Conservation (phyloP, 2,797 vertebrate genomes). For the Pangasius macronema region DNA sequence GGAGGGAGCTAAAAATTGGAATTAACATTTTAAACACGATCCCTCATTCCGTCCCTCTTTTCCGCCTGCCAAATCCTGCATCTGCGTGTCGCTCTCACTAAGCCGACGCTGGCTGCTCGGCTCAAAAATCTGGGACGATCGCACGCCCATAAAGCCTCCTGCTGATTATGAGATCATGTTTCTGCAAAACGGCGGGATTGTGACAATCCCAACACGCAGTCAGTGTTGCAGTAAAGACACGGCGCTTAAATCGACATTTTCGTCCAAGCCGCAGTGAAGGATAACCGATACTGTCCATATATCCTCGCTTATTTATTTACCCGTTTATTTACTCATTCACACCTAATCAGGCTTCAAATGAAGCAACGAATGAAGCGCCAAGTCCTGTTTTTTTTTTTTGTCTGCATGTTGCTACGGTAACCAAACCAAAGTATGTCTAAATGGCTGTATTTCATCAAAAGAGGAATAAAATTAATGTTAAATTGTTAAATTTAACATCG, state of each 20-base stretch:
- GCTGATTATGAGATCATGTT: constrained; percentile 39
- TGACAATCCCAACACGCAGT: not conserved
- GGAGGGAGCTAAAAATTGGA: not conserved
- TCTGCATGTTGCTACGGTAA: not conserved
- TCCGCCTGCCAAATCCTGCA: not conserved
- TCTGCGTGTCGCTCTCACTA: not conserved
- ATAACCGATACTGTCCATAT: not conserved
- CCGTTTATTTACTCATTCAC: not conserved
- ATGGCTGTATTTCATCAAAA: not conserved
- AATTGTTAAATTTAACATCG: not conserved
- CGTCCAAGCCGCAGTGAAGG: not conserved
- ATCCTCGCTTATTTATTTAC: not conserved
- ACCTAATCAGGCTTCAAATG: not conserved
- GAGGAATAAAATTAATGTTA: too few relatives aligned
- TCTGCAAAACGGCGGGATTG: constrained; percentile 6
- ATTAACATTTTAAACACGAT: not conserved
- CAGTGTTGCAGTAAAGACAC: not conserved
- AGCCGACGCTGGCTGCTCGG: constrained; percentile 10
- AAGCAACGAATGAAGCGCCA: not conserved
- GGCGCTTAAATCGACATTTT: not conserved
- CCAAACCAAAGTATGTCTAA: too few relatives aligned
- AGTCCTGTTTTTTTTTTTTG: too few relatives aligned
- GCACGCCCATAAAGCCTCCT: not conserved
- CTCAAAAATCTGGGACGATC: not conserved
- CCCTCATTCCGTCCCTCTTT: not conserved